phyloP scores from a whole-genome alignment of 1,140 invertebrate species.

The Drosophila takahashii region DNA sequence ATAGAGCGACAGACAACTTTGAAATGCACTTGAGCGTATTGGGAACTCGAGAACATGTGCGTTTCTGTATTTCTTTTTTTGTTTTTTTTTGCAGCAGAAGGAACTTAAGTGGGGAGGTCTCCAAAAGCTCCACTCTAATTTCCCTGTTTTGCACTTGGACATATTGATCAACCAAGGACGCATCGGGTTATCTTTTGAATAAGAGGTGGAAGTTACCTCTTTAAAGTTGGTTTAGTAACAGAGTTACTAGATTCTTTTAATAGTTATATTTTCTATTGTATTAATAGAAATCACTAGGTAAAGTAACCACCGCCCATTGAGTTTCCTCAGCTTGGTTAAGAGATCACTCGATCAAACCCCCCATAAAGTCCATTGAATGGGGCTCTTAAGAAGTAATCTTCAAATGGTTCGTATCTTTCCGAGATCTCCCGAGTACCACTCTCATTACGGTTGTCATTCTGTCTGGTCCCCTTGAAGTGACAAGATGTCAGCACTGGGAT shows the following conservation, averaged over 20 bases:
- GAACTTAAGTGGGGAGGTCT: not conserved
- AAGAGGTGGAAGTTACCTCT: not conserved
- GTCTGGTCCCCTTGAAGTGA: slow-evolving; percentile 7
- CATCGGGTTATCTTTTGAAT: not conserved
- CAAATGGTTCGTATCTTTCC: slow-evolving; percentile 2
- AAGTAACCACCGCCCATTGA: not conserved
- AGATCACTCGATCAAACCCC: slow-evolving; percentile 9
- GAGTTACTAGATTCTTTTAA: not conserved
- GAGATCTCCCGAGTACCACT: slow-evolving; percentile 15
- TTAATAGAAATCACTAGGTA: not conserved
- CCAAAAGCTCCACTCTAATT: slow-evolving; percentile 12
- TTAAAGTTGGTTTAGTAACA: not conserved
- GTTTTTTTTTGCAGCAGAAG: not conserved
- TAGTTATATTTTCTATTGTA: too few species aligned
- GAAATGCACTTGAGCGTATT: slow-evolving; percentile 75
- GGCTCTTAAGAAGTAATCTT: slow-evolving; percentile 18
- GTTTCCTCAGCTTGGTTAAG: not conserved
- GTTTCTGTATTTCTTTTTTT: not conserved
- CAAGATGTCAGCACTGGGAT: slow-evolving; percentile 30
- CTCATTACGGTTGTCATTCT: slow-evolving; percentile 21
- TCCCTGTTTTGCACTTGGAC: slow-evolving; percentile 28
- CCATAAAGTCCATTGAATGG: not conserved
- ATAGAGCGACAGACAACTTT: slow-evolving; percentile 60
- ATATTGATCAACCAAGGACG: slow-evolving; percentile 2
- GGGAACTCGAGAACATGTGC: slow-evolving; percentile 13